A percentile compares a stretch with the other conserved stretches of the same genome.
These are phyloP conservation scores for Pheosia tremula DNA, from an alignment of 2,888 invertebrate genomes.

Conservation along the genomic window DNA sequence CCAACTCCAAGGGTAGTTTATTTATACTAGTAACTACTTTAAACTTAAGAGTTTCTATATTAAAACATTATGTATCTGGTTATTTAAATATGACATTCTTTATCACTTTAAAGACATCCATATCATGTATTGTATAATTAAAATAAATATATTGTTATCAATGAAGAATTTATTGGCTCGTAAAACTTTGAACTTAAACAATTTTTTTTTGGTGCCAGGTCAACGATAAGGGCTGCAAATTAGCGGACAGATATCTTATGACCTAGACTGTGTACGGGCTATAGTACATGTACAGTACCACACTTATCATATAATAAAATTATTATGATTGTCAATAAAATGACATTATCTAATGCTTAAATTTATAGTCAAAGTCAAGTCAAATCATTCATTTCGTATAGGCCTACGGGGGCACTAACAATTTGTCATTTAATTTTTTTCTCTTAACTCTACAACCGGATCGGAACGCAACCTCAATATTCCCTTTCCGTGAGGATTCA, in stretches of 20 bases:
- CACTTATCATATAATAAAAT: too few relatives aligned
- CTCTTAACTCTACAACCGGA: too few relatives aligned
- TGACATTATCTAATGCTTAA: too few relatives aligned
- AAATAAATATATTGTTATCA: not conserved
- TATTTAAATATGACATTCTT: not conserved
- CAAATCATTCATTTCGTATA: too few relatives aligned
- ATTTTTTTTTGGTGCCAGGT: not conserved
- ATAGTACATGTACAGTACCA: not conserved
- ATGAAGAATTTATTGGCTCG: slow-evolving; percentile 1
- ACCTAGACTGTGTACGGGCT: not conserved
- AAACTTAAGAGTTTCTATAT: too few relatives aligned
- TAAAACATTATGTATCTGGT: not conserved
- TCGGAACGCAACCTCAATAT: too few relatives aligned
- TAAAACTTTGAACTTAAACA: slow-evolving; percentile 3
- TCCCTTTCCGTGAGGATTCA: not conserved
- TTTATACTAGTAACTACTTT: too few relatives aligned
- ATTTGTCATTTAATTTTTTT: too few relatives aligned
- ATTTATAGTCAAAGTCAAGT: too few relatives aligned
- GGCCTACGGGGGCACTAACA: too few relatives aligned
- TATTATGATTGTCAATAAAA: too few relatives aligned
- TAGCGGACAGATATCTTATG: not conserved
- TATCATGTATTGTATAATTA: not conserved
- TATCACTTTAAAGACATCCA: not conserved
- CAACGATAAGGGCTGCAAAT: not conserved
- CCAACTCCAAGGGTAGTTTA: not conserved